Percentiles rank a stretch among this genome's conserved stretches.
These are phyloP conservation scores for Spilarctia lutea DNA, from an alignment of 2,888 invertebrate genomes.

Conservation along the genomic window DNA sequence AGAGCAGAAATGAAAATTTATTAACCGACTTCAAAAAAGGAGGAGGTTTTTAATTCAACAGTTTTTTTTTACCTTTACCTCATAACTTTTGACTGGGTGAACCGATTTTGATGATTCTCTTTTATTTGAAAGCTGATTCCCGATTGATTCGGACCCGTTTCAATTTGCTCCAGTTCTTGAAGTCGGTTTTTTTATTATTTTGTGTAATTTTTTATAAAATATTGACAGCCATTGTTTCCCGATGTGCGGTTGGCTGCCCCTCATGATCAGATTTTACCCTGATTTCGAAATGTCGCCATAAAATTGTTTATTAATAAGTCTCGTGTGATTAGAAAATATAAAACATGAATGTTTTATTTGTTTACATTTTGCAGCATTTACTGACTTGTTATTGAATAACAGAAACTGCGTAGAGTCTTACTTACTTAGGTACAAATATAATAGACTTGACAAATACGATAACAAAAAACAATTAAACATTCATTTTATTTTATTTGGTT, in stretches of 20 bases:
- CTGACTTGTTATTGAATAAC: constrained; percentile 5
- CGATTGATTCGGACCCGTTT: too few relatives aligned
- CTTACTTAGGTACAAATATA: neutral
- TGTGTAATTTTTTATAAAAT: neutral
- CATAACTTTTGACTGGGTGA: too few relatives aligned
- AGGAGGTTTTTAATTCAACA: too few relatives aligned
- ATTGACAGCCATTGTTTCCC: neutral
- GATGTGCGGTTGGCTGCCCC: neutral
- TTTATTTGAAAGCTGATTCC: too few relatives aligned
- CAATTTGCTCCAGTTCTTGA: too few relatives aligned
- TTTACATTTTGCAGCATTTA: neutral
- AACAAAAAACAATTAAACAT: neutral
- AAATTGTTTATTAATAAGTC: neutral
- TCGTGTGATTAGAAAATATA: neutral
- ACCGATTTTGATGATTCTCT: too few relatives aligned
- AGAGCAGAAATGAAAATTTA: too few relatives aligned
- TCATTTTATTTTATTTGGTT: constrained; percentile 10
- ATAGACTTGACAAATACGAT: neutral
- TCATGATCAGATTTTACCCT: neutral
- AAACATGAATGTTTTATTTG: neutral
- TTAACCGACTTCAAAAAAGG: too few relatives aligned
- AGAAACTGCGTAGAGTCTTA: constrained; percentile 9
- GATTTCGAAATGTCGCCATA: neutral
- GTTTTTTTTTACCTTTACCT: too few relatives aligned
- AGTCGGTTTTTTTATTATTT: too few relatives aligned